phyloP scores from a whole-genome alignment of 2,113 vertebrate genomes.

The Philantomba maxwellii region DNA sequence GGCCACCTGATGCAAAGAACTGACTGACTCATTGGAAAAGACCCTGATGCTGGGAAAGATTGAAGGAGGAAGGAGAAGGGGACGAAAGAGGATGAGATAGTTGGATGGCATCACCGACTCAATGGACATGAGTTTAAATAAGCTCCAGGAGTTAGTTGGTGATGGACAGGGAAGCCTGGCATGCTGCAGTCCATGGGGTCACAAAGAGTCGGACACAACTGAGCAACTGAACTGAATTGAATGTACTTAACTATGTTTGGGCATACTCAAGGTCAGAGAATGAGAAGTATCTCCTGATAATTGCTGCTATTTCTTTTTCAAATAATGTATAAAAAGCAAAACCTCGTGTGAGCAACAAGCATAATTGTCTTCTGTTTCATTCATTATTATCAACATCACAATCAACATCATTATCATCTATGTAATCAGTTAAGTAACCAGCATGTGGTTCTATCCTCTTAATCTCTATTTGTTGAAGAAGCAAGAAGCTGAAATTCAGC shows the following conservation, averaged over 20 bases:
- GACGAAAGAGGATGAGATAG: not conserved
- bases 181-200: not conserved
- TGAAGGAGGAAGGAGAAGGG: not conserved
- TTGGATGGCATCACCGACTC: not conserved
- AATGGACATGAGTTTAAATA: not conserved
- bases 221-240: not conserved
- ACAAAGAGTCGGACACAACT: not conserved
- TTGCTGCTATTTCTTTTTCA: slow-evolving; percentile 3
- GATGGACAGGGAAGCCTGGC: not conserved
- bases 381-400: not conserved
- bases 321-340: slow-evolving; percentile 37
- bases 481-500: slow-evolving; percentile 57
- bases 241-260: not conserved
- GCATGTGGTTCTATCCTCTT: slow-evolving; percentile 22
- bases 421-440: slow-evolving; percentile 31
- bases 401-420: not conserved
- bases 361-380: slow-evolving; percentile 61
- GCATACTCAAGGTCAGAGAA: not conserved
- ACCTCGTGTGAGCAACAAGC: not conserved
- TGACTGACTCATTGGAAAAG: not conserved
- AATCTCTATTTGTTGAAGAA: slow-evolving; percentile 42
- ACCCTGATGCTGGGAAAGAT: not conserved
- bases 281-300: slow-evolving; percentile 39
- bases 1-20: not conserved
- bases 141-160: not conserved